These are phyloP conservation scores for Echinarachnius parma DNA, from an alignment of 53 echinoderm and acorn worm species.

Conservation along the genomic window DNA sequence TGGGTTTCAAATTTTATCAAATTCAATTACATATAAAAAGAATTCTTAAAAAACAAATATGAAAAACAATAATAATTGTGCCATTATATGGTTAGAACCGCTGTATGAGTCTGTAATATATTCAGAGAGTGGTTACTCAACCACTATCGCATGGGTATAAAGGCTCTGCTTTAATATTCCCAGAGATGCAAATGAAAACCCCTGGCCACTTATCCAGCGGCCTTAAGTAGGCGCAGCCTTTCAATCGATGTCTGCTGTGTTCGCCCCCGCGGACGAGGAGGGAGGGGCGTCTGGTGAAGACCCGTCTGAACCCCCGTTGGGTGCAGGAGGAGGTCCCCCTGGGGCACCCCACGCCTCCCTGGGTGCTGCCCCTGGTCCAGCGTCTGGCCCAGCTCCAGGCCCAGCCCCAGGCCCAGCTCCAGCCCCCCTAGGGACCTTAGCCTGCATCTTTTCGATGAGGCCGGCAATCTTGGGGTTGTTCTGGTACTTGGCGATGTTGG, in stretches of 20 bases:
- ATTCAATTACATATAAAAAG: too few relatives aligned
- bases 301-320: not conserved
- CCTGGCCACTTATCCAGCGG: too few relatives aligned
- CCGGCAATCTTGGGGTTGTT: conserved; percentile 74
- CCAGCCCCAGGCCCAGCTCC: conserved; percentile 3
- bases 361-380: conserved; percentile 18
- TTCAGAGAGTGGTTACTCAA: too few relatives aligned
- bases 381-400: not conserved
- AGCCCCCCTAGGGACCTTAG: conserved; percentile 51
- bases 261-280: not conserved
- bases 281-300: not conserved
- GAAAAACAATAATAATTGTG: too few relatives aligned
- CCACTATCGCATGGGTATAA: too few relatives aligned
- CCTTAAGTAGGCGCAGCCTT: not conserved
- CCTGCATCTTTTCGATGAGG: conserved; percentile 80
- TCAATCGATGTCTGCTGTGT: conserved; percentile 33
- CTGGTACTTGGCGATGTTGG: conserved; percentile 87
- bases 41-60: too few relatives aligned
- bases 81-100: too few relatives aligned
- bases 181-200: too few relatives aligned
- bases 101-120: too few relatives aligned
- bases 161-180: too few relatives aligned
- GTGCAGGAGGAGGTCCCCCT: not conserved
- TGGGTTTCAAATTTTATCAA: too few relatives aligned
- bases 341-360: not conserved